phyloP scores from a whole-genome alignment of 2,797 vertebrate species.

The Pelodytes ibericus region DNA sequence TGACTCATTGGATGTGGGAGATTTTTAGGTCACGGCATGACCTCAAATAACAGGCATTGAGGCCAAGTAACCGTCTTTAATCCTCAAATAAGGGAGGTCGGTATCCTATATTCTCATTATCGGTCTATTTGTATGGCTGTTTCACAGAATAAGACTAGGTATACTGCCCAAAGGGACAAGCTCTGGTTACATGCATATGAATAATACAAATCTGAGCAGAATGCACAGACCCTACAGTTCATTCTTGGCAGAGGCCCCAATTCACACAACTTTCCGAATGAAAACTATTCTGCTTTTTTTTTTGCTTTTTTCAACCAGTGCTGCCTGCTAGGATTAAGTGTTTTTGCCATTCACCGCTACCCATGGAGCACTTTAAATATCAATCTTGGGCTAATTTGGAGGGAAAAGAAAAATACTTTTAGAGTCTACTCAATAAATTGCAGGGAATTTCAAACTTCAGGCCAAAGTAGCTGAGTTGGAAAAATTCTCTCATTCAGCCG shows the following conservation, averaged over 20 bases:
- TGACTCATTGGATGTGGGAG: too few species aligned
- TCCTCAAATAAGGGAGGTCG: not conserved
- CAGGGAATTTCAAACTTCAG: too few species aligned
- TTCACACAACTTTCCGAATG: not conserved
- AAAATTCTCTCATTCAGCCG: too few species aligned
- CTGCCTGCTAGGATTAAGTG: too few species aligned
- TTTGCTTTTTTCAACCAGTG: not conserved
- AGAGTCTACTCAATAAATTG: too few species aligned
- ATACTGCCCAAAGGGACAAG: slow-evolving; percentile 1
- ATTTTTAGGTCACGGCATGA: not conserved
- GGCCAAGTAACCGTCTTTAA: not conserved
- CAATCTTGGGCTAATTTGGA: too few species aligned
- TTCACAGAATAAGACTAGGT: not conserved
- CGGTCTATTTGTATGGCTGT: not conserved
- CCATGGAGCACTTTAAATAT: too few species aligned
- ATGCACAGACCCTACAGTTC: slow-evolving; percentile 9
- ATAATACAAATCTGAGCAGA: not conserved
- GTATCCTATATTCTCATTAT: not conserved
- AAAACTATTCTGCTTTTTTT: not conserved
- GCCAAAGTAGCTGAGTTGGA: too few species aligned
- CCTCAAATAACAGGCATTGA: not conserved
- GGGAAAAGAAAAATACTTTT: too few species aligned
- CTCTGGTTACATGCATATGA: slow-evolving; percentile 25
- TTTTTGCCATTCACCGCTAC: too few species aligned
- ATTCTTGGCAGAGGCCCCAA: slow-evolving; percentile 8